Conservation (phyloP, 2,888 invertebrate genomes). For the Geophilus truncorum region DNA sequence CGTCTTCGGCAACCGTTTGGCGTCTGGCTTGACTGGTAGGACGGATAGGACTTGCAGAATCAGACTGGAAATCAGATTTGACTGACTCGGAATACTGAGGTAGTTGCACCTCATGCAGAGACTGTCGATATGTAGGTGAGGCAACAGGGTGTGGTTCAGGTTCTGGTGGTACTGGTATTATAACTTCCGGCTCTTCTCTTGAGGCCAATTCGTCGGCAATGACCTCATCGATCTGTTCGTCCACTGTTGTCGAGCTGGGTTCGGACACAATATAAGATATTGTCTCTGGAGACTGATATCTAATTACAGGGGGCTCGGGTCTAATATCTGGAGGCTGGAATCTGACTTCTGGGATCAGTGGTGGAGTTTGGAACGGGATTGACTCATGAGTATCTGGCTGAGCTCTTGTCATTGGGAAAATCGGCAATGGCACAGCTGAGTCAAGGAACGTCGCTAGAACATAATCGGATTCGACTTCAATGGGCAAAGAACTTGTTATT, state of each 20-base stretch:
- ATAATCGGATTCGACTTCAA: background rate
- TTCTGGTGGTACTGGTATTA: background rate
- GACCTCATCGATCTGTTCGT: background rate
- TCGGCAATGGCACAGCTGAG: background rate
- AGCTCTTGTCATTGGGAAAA: background rate
- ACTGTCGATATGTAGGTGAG: background rate
- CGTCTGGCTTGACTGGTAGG: background rate
- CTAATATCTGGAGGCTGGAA: background rate
- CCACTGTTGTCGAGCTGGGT: background rate
- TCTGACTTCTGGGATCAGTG: background rate
- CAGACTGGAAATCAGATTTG: background rate
- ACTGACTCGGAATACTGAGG: background rate
- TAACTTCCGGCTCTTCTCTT: background rate
- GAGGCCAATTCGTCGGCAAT: too few species aligned
- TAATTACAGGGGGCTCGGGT: background rate
- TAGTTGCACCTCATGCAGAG: background rate
- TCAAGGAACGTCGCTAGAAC: background rate
- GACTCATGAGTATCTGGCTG: background rate
- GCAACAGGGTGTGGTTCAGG: background rate
- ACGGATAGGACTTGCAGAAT: background rate
- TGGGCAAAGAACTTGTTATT: background rate
- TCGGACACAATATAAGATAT: background rate
- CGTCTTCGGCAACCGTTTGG: background rate
- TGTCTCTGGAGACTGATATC: background rate
- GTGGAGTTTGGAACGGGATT: too few species aligned